phyloP scores from a whole-genome alignment of 2,888 invertebrate species.

The Invenusta paracnida region DNA sequence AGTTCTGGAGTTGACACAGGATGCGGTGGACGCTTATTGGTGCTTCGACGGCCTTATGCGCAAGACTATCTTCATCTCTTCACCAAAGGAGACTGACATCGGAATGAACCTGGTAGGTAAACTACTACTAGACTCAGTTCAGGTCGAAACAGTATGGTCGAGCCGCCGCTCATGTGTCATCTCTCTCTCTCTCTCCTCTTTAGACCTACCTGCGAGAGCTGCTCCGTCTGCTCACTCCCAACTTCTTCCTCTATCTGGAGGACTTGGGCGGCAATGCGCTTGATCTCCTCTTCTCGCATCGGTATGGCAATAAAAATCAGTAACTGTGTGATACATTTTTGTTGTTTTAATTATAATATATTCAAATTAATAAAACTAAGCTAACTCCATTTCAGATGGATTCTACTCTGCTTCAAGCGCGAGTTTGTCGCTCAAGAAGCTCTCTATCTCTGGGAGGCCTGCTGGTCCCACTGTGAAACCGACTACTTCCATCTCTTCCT shows the following conservation, averaged over 20 bases:
- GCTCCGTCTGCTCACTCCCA: constrained; percentile 80
- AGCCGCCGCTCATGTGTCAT: too few species aligned
- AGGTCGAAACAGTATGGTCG: too few species aligned
- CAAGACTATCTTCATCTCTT: constrained; percentile 81
- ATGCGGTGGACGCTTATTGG: constrained; percentile 63
- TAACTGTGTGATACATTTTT: too few species aligned
- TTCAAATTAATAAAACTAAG: neutral
- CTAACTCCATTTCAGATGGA: constrained; percentile 71
- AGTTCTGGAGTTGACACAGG: constrained; percentile 60
- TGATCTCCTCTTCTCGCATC: constrained; percentile 84
- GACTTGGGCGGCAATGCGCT: constrained; percentile 75
- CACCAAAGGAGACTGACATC: constrained; percentile 88
- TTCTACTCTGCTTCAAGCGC: constrained; percentile 78
- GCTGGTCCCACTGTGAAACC: constrained; percentile 92
- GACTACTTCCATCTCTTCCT: constrained; percentile 92
- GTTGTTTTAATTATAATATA: neutral
- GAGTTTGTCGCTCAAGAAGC: constrained; percentile 85
- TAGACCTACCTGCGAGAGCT: constrained; percentile 77
- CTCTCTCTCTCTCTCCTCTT: constrained; percentile 43
- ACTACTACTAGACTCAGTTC: neutral
- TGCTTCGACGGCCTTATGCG: constrained; percentile 63
- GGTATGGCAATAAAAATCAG: too few species aligned
- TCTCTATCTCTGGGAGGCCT: constrained; percentile 88
- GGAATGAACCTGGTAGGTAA: constrained; percentile 77
- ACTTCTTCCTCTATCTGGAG: constrained; percentile 77